Percentiles rank a stretch among this genome's conserved stretches.
phyloP scores from a whole-genome alignment of 2,888 invertebrate species.

The Cybosia mesomella region DNA sequence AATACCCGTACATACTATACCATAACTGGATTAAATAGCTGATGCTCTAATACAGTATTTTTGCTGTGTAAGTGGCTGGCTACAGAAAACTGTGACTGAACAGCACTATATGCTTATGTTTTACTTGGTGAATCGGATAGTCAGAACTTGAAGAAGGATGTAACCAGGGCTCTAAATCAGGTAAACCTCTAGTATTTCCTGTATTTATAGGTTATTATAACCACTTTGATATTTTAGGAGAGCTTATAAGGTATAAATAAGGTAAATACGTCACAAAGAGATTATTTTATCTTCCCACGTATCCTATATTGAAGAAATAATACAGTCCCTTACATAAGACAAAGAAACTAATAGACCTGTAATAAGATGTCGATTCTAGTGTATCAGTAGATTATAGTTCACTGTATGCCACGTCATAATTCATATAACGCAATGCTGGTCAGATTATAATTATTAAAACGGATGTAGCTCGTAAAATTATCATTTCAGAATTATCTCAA shows the following conservation, averaged over 20 bases:
- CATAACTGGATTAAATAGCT: too few species aligned
- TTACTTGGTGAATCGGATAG: neutral
- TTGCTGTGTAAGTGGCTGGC: too few species aligned
- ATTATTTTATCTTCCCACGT: too few species aligned
- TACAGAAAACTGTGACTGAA: neutral
- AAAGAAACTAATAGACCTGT: neutral
- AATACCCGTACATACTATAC: neutral
- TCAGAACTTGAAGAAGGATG: too few species aligned
- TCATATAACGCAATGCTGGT: constrained; percentile 51
- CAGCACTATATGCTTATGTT: neutral
- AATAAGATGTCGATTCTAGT: constrained; percentile 9
- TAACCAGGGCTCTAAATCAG: too few species aligned
- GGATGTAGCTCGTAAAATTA: constrained; percentile 78
- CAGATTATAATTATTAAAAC: constrained; percentile 73
- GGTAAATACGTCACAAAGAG: too few species aligned
- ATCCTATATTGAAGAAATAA: neutral
- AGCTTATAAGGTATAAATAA: too few species aligned
- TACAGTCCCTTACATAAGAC: neutral
- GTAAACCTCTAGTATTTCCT: too few species aligned
- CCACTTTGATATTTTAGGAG: too few species aligned
- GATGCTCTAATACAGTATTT: too few species aligned
- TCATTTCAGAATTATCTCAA: constrained; percentile 73
- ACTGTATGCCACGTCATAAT: constrained; percentile 26
- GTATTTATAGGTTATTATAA: too few species aligned
- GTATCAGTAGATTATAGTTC: constrained; percentile 9